Evolutionary conservation across 2,797 vertebrate genomes (phyloP), one percentile per base, ranked within the genome.

Genomic region (Poeciliopsis turneri): DNA sequence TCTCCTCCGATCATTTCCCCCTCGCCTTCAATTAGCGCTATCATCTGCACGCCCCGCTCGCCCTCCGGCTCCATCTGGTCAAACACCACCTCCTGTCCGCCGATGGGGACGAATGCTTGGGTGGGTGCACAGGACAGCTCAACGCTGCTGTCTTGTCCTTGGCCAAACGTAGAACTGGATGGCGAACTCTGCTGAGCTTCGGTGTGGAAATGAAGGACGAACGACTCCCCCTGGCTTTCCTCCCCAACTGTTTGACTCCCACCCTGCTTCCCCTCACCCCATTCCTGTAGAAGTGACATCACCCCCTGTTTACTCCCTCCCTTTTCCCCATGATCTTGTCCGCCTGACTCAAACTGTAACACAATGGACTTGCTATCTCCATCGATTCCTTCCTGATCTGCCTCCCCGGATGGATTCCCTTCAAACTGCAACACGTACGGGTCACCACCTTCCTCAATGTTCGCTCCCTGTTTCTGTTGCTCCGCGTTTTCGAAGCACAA

Each of bases 21-120:
- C 64, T 94, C 92, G 1, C 92, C 90, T 83, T 96, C 94, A 64
- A 96, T 96, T 76, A 96, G 80, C 2, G 96, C 94, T 66, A 96
- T 96, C 95, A 96, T 96, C 88, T 95, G 95, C 91, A 96, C 91
- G 0, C 94, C 92, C 74, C 94, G 95, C 30, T 92, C 93, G 5
- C 78, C 51, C 57, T 75, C 92, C 39, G 84, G 93, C 81, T 89
- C 92, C 79, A 92, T 93, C 88, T 96, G 93, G 86, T 96, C 92
- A 84, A 96, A 96, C 81, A 96, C 94, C 72, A 96, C 92, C 78
- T 95, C 94, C 84, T 94, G 95, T 59, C 94, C 93, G 13, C 94
- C 89, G 0, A 96, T 92, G 4, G 96, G 94, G 72, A 95, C 91
- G 81, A 96, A 82, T 30, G 90, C 86, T 83, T 94, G 95, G 72